These are phyloP conservation scores for Bellardia bayeri DNA, from an alignment of 2,888 invertebrate species.

Conservation along the genomic window DNA sequence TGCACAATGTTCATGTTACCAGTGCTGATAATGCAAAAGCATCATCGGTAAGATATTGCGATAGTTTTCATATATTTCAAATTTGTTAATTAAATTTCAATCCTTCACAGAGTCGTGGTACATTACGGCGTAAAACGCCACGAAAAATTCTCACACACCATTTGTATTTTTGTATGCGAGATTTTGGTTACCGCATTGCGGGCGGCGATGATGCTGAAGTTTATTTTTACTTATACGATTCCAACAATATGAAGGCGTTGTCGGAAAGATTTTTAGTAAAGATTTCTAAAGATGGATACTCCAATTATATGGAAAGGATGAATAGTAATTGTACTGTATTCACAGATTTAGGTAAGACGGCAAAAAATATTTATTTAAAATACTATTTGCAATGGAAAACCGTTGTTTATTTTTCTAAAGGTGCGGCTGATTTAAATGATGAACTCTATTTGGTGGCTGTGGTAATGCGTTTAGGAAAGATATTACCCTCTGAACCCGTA, in stretches of 20 bases:
- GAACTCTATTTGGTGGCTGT: conserved; percentile 95
- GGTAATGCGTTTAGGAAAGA: conserved; percentile 94
- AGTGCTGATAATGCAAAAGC: conserved; percentile 90
- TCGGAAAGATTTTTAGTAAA: conserved; percentile 95
- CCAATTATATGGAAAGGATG: conserved; percentile 93
- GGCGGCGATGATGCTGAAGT: conserved; percentile 96
- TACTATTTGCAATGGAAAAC: conserved; percentile 57
- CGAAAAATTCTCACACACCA: conserved; percentile 88
- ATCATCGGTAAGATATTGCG: conserved; percentile 87
- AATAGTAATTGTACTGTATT: conserved; percentile 95
- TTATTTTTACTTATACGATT: conserved; percentile 93
- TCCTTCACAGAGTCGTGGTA: conserved; percentile 83
- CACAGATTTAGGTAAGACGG: conserved; percentile 87
- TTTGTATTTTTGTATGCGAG: conserved; percentile 93
- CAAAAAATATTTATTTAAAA: background rate
- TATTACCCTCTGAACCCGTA: conserved; percentile 86
- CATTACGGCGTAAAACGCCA: conserved; percentile 81
- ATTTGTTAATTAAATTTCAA: conserved; percentile 15
- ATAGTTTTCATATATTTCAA: background rate
- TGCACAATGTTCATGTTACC: conserved; percentile 92
- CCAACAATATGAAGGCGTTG: conserved; percentile 88
- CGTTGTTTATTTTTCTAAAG: conserved; percentile 80
- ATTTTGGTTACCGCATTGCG: conserved; percentile 94
- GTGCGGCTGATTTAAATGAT: conserved; percentile 92
- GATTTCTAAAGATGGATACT: conserved; percentile 95